Conservation (phyloP, 2,113 vertebrate genomes). For the Aplodontia rufa region DNA sequence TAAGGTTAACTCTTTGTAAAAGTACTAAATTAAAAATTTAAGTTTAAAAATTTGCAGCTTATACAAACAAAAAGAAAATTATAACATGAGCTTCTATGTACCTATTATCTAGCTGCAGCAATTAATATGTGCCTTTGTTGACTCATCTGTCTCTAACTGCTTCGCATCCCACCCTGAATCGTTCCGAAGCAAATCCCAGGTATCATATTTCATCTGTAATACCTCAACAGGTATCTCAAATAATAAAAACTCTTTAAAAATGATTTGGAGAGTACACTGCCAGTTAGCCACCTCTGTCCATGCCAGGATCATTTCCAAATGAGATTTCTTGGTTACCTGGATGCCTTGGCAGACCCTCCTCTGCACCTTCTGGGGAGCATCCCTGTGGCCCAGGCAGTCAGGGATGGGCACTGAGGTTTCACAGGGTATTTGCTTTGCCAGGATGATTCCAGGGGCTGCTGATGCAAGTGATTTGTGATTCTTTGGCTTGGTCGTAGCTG, state of each 20-base stretch:
- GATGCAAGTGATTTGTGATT: not conserved
- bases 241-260: not conserved
- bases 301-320: not conserved
- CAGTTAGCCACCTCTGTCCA: not conserved
- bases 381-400: not conserved
- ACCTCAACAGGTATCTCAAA: not conserved
- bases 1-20: not conserved
- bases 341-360: not conserved
- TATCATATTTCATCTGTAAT: not conserved
- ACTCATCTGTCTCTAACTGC: not conserved
- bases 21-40: not conserved
- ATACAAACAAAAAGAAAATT: not conserved
- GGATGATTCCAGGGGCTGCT: not conserved
- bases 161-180: not conserved
- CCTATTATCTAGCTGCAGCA: not conserved
- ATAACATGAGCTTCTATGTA: not conserved
- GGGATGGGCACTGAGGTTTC: fast-evolving
- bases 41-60: too few species aligned
- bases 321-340: not conserved
- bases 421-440: not conserved
- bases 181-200: not conserved
- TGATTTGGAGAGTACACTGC: not conserved
- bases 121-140: not conserved
- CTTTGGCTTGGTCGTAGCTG: not conserved
- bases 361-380: not conserved